Conservation (phyloP, 1,140 invertebrate species). For the Caenorhabditis tropicalis region DNA sequence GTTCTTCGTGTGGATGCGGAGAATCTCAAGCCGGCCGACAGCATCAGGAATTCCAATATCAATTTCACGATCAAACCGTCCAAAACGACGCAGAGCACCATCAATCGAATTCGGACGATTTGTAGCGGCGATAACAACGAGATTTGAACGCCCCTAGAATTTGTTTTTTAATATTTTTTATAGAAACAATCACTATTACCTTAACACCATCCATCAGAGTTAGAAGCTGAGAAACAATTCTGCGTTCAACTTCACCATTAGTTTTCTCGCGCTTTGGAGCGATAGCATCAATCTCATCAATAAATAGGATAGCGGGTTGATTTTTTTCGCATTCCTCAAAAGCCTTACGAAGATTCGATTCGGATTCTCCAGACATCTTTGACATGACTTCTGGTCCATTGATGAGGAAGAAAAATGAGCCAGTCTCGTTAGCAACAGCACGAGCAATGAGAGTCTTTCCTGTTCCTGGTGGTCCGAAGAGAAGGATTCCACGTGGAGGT, state of each 20-base stretch:
- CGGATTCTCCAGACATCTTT: constrained; percentile 96
- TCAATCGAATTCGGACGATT: constrained; percentile 99
- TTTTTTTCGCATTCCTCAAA: constrained; percentile 99
- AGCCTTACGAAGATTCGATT: constrained; percentile 93
- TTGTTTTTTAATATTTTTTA: not conserved
- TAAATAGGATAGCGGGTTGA: constrained; percentile 97
- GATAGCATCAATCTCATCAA: constrained; percentile 99
- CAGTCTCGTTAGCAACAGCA: constrained; percentile 98
- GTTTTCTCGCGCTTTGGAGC: constrained; percentile 98
- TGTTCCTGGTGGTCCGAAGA: constrained; percentile 93
- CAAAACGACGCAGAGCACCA: constrained; percentile 92
- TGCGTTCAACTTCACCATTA: constrained; percentile 95
- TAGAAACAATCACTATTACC: constrained; percentile 57
- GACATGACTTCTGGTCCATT: constrained; percentile 99
- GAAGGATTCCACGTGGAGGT: constrained; percentile 90
- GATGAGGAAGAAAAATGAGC: constrained; percentile 98
- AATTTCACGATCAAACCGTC: constrained; percentile 83
- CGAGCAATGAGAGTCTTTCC: constrained; percentile 96
- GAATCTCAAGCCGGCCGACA: constrained; percentile 92
- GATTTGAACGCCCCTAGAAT: constrained; percentile 84
- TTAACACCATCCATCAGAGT: constrained; percentile 99
- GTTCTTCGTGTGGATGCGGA: constrained; percentile 99
- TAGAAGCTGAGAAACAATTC: constrained; percentile 95
- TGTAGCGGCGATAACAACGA: constrained; percentile 99
- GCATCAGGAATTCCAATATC: constrained; percentile 98